Percentiles rank a stretch among this genome's conserved stretches.
Evolutionary conservation across 2,888 invertebrate genomes (phyloP).

Genomic region (Dorcus hopei): DNA sequence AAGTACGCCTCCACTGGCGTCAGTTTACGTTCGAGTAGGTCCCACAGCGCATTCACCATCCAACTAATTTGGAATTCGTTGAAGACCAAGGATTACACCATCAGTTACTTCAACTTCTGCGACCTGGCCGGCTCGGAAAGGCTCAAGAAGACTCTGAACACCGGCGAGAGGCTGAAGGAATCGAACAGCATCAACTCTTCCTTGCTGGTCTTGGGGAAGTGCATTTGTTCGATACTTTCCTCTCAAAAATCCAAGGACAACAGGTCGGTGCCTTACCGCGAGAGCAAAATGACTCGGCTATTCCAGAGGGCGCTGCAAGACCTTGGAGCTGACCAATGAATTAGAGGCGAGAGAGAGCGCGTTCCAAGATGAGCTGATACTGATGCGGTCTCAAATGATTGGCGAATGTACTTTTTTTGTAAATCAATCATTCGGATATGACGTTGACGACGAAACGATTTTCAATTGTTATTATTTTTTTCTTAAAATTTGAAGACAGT

Average conservation of each 20-base stretch:
- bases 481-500: no score
- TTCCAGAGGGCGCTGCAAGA: slow-evolving; percentile 77
- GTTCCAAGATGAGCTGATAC: no score
- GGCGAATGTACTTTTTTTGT: no score
- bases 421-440: no score
- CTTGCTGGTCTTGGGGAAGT: slow-evolving; percentile 79
- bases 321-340: slow-evolving; percentile 29
- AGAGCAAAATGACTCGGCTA: slow-evolving; percentile 85
- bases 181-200: slow-evolving; percentile 88
- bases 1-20: slow-evolving; percentile 74
- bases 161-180: slow-evolving; percentile 73
- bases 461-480: no score
- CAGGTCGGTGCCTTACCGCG: slow-evolving; percentile 61
- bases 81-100: slow-evolving; percentile 17
- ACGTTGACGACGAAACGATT: no score
- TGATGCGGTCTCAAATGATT: no score
- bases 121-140: slow-evolving; percentile 91
- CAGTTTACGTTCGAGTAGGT: slow-evolving; percentile 79
- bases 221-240: slow-evolving; percentile 61
- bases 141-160: slow-evolving; percentile 68
- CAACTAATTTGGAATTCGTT: slow-evolving; percentile 60
- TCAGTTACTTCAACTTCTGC: slow-evolving; percentile 60
- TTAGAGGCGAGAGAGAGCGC: neutral
- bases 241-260: slow-evolving; percentile 36
- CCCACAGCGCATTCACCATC: slow-evolving; percentile 85